phyloP scores from a whole-genome alignment of 1,140 invertebrate genomes.

The Drosophila grimshawi region DNA sequence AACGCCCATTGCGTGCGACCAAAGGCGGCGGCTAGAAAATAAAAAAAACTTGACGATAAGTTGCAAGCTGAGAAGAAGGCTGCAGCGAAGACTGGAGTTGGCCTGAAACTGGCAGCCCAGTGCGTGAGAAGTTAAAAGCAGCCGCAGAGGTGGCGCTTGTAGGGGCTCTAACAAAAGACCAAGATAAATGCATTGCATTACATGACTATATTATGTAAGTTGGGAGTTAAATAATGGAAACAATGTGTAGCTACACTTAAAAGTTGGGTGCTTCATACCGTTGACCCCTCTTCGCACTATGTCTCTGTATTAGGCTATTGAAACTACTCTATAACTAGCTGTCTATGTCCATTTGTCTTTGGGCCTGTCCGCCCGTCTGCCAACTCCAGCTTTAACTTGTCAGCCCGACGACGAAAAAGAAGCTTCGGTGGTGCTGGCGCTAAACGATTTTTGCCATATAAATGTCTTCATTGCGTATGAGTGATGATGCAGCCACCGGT shows the following conservation, averaged over 20 bases:
- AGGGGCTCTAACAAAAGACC: slow-evolving; percentile 2
- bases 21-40: slow-evolving; percentile 49
- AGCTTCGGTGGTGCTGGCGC: slow-evolving; percentile 54
- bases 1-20: slow-evolving; percentile 76
- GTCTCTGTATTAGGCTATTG: slow-evolving; percentile 20
- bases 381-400: slow-evolving; percentile 6
- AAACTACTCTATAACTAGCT: slow-evolving; percentile 21
- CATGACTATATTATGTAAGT: not conserved
- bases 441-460: slow-evolving; percentile 82
- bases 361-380: slow-evolving; percentile 8
- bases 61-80: slow-evolving; percentile 35
- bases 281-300: not conserved
- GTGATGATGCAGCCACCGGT: slow-evolving; percentile 69
- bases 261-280: not conserved
- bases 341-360: slow-evolving; percentile 2
- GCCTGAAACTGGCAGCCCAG: slow-evolving; percentile 3
- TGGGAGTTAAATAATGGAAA: not conserved
- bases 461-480: slow-evolving; percentile 83
- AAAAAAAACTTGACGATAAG: slow-evolving; percentile 65
- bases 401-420: slow-evolving; percentile 37
- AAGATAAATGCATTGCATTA: not conserved
- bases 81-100: slow-evolving; percentile 6
- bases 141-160: slow-evolving; percentile 10
- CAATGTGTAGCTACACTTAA: not conserved
- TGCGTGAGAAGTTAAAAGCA: slow-evolving; percentile 35